Evolutionary conservation across 1,140 invertebrate species (phyloP), one percentile per base, ranked within the genome.

Genomic region (Ostrea edulis): DNA sequence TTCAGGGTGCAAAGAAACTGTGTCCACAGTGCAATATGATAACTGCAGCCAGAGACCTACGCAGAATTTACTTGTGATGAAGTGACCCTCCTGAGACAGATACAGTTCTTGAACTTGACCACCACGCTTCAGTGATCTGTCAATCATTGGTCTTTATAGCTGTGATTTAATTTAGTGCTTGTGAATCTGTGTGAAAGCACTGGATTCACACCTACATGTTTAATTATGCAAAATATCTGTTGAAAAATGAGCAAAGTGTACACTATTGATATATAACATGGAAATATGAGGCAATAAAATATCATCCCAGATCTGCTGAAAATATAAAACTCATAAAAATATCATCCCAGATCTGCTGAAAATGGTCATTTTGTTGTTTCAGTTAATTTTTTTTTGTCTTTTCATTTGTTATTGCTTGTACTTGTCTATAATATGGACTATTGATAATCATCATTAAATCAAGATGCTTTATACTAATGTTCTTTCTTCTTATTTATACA

Each of bases 1-100:
- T 95, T 22, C 95, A 97, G 96, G 97, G 97, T 53, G 97, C 97
- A 0, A 98, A 98, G 95, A 98, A 98, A 93, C 96, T 98, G 35
- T 99, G 98, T 95, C 98, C 98, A 0, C 98, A 98, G 93, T 98
- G 98, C 95, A 98, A 98, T 95, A 97, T 97, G 95, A 98, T 98
- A 90, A 98, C 98, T 55, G 97, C 97, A 5, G 97, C 98, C 25
- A 96, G 97, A 89, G 97, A 98, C 95, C 95, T 99, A 84, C 96
- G 98, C 89, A 96, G 97, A 92, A 98, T 99, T 94, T 98, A 98
- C 94, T 97, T 98, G 96, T 98, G 96, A 91, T 87, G n/a, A 29
- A 17, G 68, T 14, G 11, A 9, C 22, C 7, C 55, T 8, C 14
- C n/a, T 44, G 58, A 25, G 68, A 77, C 4, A 77, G 29, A 62